Conservation (phyloP, 2,888 invertebrate genomes). For the Abscondita cerata region DNA sequence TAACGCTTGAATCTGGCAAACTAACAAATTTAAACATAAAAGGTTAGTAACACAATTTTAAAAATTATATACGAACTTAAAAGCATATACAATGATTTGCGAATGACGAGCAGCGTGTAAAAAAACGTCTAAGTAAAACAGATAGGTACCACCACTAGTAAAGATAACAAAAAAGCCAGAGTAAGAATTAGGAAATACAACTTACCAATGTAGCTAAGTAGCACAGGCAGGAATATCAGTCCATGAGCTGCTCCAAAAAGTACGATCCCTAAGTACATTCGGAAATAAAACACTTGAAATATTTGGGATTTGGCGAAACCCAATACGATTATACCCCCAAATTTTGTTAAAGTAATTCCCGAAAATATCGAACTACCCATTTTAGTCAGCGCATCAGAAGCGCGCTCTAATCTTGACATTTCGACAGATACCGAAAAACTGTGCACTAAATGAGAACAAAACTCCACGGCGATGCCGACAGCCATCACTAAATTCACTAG, state of each 20-base stretch:
- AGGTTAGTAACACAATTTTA: background rate
- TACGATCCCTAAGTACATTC: conserved; percentile 91
- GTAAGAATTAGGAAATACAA: conserved; percentile 40
- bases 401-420: conserved; percentile 74
- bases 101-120: conserved; percentile 2
- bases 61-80: background rate
- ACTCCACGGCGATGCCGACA: conserved; percentile 97
- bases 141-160: conserved; percentile 27
- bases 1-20: no score
- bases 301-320: conserved; percentile 98
- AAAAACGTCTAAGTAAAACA: conserved; percentile 16
- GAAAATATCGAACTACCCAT: conserved; percentile 93
- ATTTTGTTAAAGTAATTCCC: conserved; percentile 97
- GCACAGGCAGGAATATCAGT: conserved; percentile 94
- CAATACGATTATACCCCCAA: conserved; percentile 95
- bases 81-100: background rate
- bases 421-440: conserved; percentile 85
- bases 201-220: conserved; percentile 96
- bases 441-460: conserved; percentile 96
- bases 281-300: conserved; percentile 70
- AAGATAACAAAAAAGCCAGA: conserved; percentile 24
- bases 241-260: conserved; percentile 97
- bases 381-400: conserved; percentile 81
- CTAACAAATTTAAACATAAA: no score
- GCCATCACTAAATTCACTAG: conserved; percentile 98